phyloP scores from a whole-genome alignment of 2,888 invertebrate genomes.

The Omphaloscelis lunosa region DNA sequence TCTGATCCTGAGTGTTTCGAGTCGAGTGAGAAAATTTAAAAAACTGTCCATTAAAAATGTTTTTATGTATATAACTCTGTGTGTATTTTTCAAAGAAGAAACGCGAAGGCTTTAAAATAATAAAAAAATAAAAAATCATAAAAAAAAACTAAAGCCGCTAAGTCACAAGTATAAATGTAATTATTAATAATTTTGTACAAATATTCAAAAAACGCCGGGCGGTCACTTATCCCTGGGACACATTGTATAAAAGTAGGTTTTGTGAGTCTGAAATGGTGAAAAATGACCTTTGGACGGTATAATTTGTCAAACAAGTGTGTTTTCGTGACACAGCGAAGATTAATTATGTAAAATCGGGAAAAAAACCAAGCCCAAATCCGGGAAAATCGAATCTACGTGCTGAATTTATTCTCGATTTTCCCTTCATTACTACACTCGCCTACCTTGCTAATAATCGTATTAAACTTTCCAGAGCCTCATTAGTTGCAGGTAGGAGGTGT shows the following conservation, averaged over 20 bases:
- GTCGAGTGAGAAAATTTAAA: neutral
- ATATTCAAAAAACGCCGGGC: too few relatives aligned
- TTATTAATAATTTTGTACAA: too few relatives aligned
- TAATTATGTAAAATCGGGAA: too few relatives aligned
- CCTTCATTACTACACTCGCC: neutral
- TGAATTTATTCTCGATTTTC: neutral
- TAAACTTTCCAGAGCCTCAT: conserved; percentile 1
- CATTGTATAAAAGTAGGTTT: neutral
- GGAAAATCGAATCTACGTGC: neutral
- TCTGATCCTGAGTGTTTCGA: neutral
- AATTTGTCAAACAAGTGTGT: neutral
- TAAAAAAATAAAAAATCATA: too few relatives aligned
- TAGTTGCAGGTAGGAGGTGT: neutral
- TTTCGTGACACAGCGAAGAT: neutral
- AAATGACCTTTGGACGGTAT: neutral
- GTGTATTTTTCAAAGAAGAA: neutral
- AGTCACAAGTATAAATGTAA: too few relatives aligned
- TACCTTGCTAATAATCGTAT: conserved; percentile 1
- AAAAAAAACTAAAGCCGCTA: too few relatives aligned
- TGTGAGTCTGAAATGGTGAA: neutral
- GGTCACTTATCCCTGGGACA: too few relatives aligned
- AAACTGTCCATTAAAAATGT: neutral
- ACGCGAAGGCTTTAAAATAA: neutral
- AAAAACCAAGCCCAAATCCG: neutral
- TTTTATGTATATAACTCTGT: neutral